phyloP scores from a whole-genome alignment of 2,888 invertebrate species.

The Minunthozetes semirufus region DNA sequence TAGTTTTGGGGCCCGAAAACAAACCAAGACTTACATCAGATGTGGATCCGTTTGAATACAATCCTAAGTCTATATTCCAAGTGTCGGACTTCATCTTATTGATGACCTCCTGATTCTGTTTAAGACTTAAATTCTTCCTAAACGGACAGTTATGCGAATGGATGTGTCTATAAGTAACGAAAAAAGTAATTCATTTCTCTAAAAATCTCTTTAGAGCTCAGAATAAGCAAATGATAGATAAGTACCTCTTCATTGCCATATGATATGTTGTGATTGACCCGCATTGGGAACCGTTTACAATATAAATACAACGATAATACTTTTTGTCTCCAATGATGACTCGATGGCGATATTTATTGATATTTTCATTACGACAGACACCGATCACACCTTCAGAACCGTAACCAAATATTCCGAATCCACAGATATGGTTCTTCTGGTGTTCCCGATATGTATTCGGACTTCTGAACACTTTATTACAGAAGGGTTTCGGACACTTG shows the following conservation, averaged over 20 bases:
- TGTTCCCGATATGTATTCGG: constrained; percentile 16
- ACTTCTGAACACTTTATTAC: constrained; percentile 16
- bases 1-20: neutral
- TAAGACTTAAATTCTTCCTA: neutral
- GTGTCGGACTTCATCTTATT: neutral
- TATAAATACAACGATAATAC: neutral
- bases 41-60: neutral
- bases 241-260: constrained; percentile 14
- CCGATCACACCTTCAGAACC: constrained; percentile 22
- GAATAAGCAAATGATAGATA: neutral
- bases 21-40: neutral
- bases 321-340: neutral
- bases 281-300: neutral
- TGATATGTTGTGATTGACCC: neutral
- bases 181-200: neutral
- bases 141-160: constrained; percentile 9
- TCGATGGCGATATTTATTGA: constrained; percentile 2
- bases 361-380: constrained; percentile 29
- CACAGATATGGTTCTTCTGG: constrained; percentile 28
- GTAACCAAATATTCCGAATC: constrained; percentile 19
- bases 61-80: constrained; percentile 7
- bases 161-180: neutral
- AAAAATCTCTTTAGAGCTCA: neutral
- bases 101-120: constrained; percentile 14
- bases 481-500: constrained; percentile 2